Base-by-base conservation (phyloP, 2,888 invertebrate species). In the Rhaphigaster nebulosa region DNA sequence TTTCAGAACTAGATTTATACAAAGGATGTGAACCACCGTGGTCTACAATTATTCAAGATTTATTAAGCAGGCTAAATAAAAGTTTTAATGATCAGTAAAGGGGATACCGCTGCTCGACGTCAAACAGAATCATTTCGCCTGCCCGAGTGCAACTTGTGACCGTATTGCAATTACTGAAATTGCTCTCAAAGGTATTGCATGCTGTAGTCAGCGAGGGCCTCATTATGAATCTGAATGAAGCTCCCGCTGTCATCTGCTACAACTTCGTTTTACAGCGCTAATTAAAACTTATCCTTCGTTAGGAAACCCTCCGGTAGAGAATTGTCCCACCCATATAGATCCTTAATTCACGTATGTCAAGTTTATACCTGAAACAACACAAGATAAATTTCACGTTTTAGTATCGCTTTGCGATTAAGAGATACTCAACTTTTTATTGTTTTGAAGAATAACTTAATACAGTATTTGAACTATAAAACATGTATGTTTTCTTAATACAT, bases 81-180 rank as follows among this genome's bases (percentile, higher is more conserved):
- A 84, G 84, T 84, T 84, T 84, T 84, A 84, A 84, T 84, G 84
- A 84, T 84, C 12, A 45, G 84, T 84, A 50, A 84, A 84, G n/a
- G 45, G 84, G 38, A 50, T 38, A 76, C 10, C 6, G 45, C 45
- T 13, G 84, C 45, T 84, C 84, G 84, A 45, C 45, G 45, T n/a
- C 84, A 45, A 50, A 84, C n/a, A 45, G 84, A 45, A 84, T 84
- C 10, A 50, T 84, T 84, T 84, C 26, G 18, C 45, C n/a, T 26
- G 26, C 26, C 45, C 26, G 84, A 41, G 26, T 45, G 45, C 84
- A 45, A 84, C 45, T 84, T 84, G 84, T 84, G 84, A 41, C 84
- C 45, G 84, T 45, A 45, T 84, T 84, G 84, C 45, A 84, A 84
- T 84, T 84, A 84, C 41, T 84, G 45, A 50, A 80, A 84, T 84